A percentile compares a stretch with the other conserved stretches of the same genome.
Evolutionary conservation across 2,888 invertebrate genomes (phyloP).

Genomic region (Rapana venosa): DNA sequence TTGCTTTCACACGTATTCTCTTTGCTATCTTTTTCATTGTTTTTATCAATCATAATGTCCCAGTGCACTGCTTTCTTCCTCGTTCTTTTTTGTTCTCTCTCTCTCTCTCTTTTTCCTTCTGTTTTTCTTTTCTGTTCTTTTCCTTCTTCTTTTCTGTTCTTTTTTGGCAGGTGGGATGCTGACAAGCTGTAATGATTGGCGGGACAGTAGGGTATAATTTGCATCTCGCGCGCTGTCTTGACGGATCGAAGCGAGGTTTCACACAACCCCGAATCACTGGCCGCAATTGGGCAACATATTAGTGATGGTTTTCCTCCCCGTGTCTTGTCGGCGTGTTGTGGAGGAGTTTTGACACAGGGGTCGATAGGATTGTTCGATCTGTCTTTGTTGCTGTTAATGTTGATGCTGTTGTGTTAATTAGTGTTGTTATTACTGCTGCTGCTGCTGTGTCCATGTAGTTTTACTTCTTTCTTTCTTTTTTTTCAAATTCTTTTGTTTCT

Average conservation of each 20-base stretch:
- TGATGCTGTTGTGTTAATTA: no score
- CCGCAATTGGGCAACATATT: background rate
- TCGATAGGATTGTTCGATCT: background rate
- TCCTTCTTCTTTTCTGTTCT: background rate
- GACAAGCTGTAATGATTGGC: slow-evolving; percentile 11
- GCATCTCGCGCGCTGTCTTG: slow-evolving; percentile 13
- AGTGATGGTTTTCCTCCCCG: background rate
- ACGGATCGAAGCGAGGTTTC: background rate
- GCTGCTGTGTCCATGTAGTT: background rate
- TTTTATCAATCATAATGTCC: background rate
- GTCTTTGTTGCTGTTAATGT: background rate
- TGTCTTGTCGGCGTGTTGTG: background rate
- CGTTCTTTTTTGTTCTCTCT: no score
- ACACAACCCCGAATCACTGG: background rate
- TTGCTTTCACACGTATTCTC: background rate
- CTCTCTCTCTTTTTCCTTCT: no score
- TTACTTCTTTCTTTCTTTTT: background rate
- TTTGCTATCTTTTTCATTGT: background rate
- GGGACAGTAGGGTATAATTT: slow-evolving; percentile 29
- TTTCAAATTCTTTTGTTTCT: background rate
- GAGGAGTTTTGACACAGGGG: background rate
- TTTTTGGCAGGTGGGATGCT: slow-evolving; percentile 33
- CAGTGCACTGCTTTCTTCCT: background rate
- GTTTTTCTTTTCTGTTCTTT: background rate
- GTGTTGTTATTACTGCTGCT: no score